These are phyloP conservation scores for Chlorospingus semifuscus DNA, from an alignment of 2,797 vertebrate species.

Conservation along the genomic window DNA sequence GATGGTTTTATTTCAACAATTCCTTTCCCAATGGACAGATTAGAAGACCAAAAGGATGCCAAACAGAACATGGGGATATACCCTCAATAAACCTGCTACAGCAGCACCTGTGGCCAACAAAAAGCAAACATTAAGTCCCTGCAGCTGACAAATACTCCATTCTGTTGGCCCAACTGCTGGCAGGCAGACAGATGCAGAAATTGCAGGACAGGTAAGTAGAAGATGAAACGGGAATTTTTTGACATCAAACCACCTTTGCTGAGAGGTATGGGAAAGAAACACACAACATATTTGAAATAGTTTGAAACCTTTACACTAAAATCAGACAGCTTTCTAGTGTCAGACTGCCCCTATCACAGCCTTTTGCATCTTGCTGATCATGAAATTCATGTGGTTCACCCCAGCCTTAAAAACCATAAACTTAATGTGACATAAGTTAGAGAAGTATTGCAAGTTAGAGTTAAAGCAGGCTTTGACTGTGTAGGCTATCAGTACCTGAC, in stretches of 20 bases:
- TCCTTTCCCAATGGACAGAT: neutral
- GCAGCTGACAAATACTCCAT: neutral
- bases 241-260: neutral
- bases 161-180: neutral
- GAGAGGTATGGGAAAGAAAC: neutral
- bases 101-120: neutral
- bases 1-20: neutral
- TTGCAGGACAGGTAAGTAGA: neutral
- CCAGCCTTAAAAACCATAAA: neutral
- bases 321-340: neutral
- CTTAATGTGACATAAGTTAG: neutral
- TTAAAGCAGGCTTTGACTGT: neutral
- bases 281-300: neutral
- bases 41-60: neutral
- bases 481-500: neutral
- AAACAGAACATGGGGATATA: neutral
- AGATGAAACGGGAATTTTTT: neutral
- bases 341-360: neutral
- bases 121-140: neutral
- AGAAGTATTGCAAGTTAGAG: neutral
- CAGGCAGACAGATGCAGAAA: neutral
- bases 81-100: neutral
- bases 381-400: neutral
- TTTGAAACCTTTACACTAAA: neutral
- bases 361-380: neutral